Percentiles rank a stretch among this genome's conserved stretches.
Conservation (phyloP, 2,888 invertebrate species). For the Phrixothrix hirtus region DNA sequence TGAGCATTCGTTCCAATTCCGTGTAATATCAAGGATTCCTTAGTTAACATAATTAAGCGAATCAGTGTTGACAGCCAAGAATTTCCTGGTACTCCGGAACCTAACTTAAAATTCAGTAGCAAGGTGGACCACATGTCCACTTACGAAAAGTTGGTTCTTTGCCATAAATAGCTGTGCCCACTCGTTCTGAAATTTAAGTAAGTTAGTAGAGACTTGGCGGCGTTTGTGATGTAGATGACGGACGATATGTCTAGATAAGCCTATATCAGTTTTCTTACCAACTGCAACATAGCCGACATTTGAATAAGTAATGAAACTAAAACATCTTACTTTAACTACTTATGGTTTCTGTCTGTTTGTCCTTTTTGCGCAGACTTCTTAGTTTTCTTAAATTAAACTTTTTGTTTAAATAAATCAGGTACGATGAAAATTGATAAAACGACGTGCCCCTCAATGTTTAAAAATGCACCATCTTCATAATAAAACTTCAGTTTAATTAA, state of each 20-base stretch:
- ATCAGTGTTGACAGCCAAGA: background rate
- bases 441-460: too few relatives aligned
- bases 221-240: slow-evolving; percentile 36
- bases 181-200: slow-evolving; percentile 28
- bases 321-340: slow-evolving; percentile 5
- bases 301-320: slow-evolving; percentile 27
- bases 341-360: background rate
- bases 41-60: background rate
- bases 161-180: slow-evolving; percentile 16
- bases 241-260: slow-evolving; percentile 33
- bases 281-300: slow-evolving; percentile 20
- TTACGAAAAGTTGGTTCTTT: slow-evolving; percentile 11
- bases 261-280: slow-evolving; percentile 33
- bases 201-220: slow-evolving; percentile 25
- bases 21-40: slow-evolving; percentile 10
- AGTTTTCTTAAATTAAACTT: background rate
- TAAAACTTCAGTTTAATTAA: too few relatives aligned
- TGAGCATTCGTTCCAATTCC: too few relatives aligned
- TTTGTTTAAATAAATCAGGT: too few relatives aligned
- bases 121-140: slow-evolving; percentile 19
- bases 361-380: background rate
- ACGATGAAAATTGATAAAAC: too few relatives aligned
- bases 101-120: slow-evolving; percentile 16
- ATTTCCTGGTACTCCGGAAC: slow-evolving; percentile 12
- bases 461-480: too few relatives aligned